A percentile compares a stretch with the other conserved stretches of the same genome.
Evolutionary conservation across 2,888 invertebrate species (phyloP).

Genomic region (Leptinotarsa rubiginosa): DNA sequence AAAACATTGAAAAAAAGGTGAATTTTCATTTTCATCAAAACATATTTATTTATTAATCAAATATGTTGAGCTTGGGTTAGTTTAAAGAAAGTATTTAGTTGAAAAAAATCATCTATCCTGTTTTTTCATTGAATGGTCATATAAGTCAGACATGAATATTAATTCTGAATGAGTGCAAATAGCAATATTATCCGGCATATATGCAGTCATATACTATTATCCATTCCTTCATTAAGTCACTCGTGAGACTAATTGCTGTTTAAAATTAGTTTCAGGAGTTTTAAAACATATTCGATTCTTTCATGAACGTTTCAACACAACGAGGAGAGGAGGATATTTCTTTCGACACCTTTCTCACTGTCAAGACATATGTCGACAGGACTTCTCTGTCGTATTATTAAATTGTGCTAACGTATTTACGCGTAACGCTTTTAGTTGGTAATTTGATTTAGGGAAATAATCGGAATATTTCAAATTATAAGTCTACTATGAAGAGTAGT

Average conservation of each 20-base stretch:
- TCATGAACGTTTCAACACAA: constrained; percentile 15
- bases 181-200: not conserved
- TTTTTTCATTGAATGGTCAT: too few species aligned
- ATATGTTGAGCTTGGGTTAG: too few species aligned
- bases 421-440: constrained; percentile 6
- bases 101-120: too few species aligned
- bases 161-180: not conserved
- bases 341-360: constrained; percentile 31
- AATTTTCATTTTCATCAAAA: too few species aligned
- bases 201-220: not conserved
- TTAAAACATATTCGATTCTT: constrained; percentile 33
- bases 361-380: constrained; percentile 31
- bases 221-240: constrained; percentile 21
- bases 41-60: too few species aligned
- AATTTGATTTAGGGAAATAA: constrained; percentile 22
- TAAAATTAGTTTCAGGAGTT: constrained; percentile 35
- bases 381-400: constrained; percentile 39
- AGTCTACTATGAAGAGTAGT: not conserved
- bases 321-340: constrained; percentile 38
- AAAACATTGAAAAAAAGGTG: too few species aligned
- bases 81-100: too few species aligned
- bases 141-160: too few species aligned
- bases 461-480: constrained; percentile 5
- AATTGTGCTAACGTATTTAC: constrained; percentile 38
- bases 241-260: constrained; percentile 37